phyloP scores from a whole-genome alignment of 2,113 vertebrate genomes.

The Microcebus murinus region DNA sequence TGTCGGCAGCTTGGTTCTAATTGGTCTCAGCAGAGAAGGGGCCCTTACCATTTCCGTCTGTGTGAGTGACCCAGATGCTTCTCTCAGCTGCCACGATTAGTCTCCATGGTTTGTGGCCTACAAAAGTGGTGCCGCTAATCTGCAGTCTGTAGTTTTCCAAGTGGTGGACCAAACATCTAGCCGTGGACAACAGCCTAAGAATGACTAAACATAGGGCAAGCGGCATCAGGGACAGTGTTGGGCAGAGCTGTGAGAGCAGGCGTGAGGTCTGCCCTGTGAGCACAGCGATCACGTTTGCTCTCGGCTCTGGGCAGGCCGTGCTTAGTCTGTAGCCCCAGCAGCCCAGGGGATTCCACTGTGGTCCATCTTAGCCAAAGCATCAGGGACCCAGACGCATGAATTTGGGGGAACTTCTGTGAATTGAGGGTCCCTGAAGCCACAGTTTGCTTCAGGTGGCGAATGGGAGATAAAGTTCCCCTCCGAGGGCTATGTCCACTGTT shows the following conservation, averaged over 20 bases:
- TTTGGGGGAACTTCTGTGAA: background rate
- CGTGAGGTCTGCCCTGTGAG: background rate
- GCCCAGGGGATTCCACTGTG: background rate
- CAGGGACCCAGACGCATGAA: background rate
- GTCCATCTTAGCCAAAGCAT: background rate
- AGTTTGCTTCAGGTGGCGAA: background rate
- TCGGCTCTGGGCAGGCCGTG: background rate
- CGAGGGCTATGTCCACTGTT: background rate
- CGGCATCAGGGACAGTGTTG: too few relatives aligned
- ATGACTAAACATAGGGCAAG: background rate
- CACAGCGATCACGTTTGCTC: background rate
- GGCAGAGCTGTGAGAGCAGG: background rate
- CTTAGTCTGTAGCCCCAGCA: background rate
- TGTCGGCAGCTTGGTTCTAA: background rate
- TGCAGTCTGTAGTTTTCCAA: background rate
- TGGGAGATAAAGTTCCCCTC: background rate
- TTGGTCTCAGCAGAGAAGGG: background rate
- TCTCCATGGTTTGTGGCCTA: background rate
- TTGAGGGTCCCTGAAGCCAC: background rate
- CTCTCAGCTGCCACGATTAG: background rate
- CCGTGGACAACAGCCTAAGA: background rate
- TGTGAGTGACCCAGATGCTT: background rate
- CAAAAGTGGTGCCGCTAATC: background rate
- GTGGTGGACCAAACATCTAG: background rate
- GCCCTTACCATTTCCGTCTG: background rate